A percentile compares a stretch with the other conserved stretches of the same genome.
phyloP scores from a whole-genome alignment of 2,113 vertebrate species.

The Prolemur simus region DNA sequence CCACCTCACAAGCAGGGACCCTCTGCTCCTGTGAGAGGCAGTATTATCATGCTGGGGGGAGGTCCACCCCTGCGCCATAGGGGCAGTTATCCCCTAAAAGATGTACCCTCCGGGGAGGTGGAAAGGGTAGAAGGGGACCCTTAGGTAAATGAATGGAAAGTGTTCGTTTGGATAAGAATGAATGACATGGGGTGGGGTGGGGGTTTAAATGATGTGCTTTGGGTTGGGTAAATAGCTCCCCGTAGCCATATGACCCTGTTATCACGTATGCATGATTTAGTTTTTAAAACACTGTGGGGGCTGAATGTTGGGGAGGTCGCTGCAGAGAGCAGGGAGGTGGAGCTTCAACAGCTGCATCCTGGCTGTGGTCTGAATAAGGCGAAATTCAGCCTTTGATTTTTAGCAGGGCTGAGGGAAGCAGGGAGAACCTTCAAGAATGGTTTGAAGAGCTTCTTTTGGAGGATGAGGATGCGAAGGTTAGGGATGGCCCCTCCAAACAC shows the following conservation, averaged over 20 bases:
- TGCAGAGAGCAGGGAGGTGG: not conserved
- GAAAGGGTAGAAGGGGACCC: not conserved
- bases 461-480: not conserved
- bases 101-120: not conserved
- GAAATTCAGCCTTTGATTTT: conserved; percentile 7
- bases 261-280: not conserved
- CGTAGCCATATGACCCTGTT: not conserved
- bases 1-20: not conserved
- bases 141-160: not conserved
- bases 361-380: not conserved
- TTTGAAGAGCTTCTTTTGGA: not conserved
- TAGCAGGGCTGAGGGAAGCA: not conserved
- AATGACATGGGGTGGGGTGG: rapidly evolving
- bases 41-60: no score
- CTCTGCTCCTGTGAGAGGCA: not conserved
- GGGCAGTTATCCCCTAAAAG: not conserved
- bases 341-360: not conserved
- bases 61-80: not conserved
- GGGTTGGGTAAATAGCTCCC: not conserved
- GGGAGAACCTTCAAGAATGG: not conserved
- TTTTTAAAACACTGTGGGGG: not conserved
- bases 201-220: not conserved
- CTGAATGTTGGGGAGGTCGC: not conserved
- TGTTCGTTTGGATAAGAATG: not conserved
- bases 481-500: not conserved